Conservation (phyloP, 2,888 invertebrate species). For the Ophraella communa region DNA sequence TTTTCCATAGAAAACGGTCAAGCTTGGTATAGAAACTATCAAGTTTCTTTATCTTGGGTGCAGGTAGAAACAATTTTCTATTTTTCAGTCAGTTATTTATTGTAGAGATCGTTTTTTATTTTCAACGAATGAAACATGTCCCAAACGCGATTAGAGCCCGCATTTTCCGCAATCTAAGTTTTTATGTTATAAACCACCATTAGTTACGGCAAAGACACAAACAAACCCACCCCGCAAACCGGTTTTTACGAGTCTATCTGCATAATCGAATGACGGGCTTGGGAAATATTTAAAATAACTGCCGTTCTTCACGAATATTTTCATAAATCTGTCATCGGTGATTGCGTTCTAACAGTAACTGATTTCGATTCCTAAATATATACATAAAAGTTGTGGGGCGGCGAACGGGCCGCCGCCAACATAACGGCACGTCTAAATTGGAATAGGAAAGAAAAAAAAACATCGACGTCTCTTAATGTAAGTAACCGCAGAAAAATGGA, state of each 20-base stretch:
- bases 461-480: not conserved
- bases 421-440: not conserved
- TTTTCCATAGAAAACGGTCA: no score
- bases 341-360: constrained; percentile 55
- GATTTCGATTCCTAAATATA: constrained; percentile 40
- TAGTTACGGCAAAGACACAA: constrained; percentile 23
- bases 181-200: not conserved
- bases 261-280: constrained; percentile 61
- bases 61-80: no score
- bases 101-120: no score
- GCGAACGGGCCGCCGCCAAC: not conserved
- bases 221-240: constrained; percentile 22
- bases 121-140: no score
- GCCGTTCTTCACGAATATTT: constrained; percentile 61
- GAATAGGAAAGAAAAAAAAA: not conserved
- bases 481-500: constrained; percentile 18
- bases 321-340: constrained; percentile 62
- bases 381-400: constrained; percentile 6
- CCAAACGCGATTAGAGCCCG: no score
- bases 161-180: constrained; percentile 23
- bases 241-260: constrained; percentile 53
- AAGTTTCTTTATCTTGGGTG: no score
- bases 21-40: no score
- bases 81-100: no score
- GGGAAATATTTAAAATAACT: constrained; percentile 61